Conservation (phyloP, 2,888 invertebrate species). For the Lampropteryx suffumata region DNA sequence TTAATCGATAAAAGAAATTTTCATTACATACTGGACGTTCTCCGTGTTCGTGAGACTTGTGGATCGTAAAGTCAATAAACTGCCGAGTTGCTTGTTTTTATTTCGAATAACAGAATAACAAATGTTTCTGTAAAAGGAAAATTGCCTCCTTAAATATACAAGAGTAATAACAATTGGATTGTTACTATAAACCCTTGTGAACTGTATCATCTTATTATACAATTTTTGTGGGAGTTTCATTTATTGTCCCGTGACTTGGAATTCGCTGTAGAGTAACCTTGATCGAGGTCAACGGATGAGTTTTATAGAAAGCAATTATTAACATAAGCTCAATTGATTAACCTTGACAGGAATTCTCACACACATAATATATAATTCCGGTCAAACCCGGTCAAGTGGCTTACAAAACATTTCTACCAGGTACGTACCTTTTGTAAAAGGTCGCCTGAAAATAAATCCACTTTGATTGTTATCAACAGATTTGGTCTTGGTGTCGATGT, state of each 20-base stretch:
- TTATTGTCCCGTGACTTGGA: background rate
- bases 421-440: constrained; percentile 20
- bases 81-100: constrained; percentile 30
- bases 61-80: constrained; percentile 31
- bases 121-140: constrained; percentile 26
- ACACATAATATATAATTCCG: constrained; percentile 8
- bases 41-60: constrained; percentile 27
- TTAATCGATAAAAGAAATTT: constrained; percentile 35
- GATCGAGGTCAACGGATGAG: background rate
- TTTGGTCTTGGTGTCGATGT: constrained; percentile 11
- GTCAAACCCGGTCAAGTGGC: constrained; percentile 9
- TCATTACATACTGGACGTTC: constrained; percentile 33
- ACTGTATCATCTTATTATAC: background rate
- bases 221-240: background rate
- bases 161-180: constrained; percentile 22
- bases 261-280: background rate
- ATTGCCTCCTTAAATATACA: constrained; percentile 29
- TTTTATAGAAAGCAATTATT: background rate
- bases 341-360: constrained; percentile 6
- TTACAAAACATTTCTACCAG: constrained; percentile 2
- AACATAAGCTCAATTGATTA: too few species aligned
- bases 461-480: constrained; percentile 27
- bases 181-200: constrained; percentile 14
- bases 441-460: constrained; percentile 29
- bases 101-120: constrained; percentile 26